These are phyloP conservation scores for Heloderma charlesbogerti DNA, from an alignment of 2,113 vertebrate genomes.

Conservation along the genomic window DNA sequence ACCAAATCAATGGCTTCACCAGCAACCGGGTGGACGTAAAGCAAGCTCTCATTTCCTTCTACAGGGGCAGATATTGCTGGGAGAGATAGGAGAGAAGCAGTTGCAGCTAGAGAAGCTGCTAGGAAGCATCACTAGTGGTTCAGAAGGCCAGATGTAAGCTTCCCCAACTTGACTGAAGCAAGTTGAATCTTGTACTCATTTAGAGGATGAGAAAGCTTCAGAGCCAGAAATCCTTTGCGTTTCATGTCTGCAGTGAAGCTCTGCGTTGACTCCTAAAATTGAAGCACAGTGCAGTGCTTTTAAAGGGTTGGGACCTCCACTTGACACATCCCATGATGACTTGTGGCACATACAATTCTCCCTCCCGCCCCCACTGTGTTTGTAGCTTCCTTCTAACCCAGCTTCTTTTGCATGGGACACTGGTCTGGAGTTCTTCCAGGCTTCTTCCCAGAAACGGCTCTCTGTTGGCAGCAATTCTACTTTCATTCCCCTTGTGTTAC, in stretches of 20 bases:
- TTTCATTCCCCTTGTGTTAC: conserved; percentile 44
- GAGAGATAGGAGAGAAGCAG: too few species aligned
- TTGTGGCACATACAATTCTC: conserved; percentile 62
- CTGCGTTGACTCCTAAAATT: not conserved
- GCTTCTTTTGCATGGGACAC: conserved; percentile 67
- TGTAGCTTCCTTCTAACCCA: conserved; percentile 55
- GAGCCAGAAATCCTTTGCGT: not conserved
- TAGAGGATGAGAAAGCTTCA: not conserved
- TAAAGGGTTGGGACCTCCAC: conserved; percentile 62
- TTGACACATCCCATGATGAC: conserved; percentile 61
- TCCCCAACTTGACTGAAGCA: not conserved
- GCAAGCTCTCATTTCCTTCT: not conserved
- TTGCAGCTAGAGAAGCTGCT: too few species aligned
- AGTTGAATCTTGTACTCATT: not conserved
- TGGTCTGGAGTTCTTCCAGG: conserved; percentile 68
- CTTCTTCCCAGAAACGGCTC: conserved; percentile 71
- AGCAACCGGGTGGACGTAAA: not conserved
- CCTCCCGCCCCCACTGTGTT: conserved; percentile 42
- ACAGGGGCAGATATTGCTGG: not conserved
- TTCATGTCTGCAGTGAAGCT: not conserved
- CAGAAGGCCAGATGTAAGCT: not conserved
- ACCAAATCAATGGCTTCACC: too few species aligned
- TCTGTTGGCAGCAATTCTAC: conserved; percentile 63
- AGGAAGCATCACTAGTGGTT: not conserved
- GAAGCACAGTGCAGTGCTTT: not conserved